Evolutionary conservation across 2,888 invertebrate species (phyloP).

Genomic region (Piscicola geometra): DNA sequence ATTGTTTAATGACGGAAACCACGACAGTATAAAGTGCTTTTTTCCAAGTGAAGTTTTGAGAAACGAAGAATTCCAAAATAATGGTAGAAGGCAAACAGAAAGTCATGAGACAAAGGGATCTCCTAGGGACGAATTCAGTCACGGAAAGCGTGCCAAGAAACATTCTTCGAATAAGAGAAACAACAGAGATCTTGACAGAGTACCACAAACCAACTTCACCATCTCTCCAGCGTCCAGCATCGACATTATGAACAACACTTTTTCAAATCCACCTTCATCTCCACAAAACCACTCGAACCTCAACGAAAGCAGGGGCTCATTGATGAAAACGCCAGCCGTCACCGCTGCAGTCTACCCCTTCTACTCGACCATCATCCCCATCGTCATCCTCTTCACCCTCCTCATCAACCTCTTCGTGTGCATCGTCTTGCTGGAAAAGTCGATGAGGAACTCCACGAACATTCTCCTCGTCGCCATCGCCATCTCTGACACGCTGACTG

Average conservation of each 20-base stretch:
- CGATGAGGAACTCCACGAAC: constrained; percentile 84
- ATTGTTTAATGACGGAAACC: too few species aligned
- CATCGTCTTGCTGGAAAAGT: constrained; percentile 73
- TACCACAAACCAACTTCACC: not conserved
- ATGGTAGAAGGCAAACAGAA: too few species aligned
- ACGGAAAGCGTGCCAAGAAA: not conserved
- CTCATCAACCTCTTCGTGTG: constrained; percentile 85
- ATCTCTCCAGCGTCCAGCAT: too few species aligned
- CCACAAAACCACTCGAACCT: not conserved
- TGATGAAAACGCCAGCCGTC: not conserved
- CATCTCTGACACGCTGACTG: constrained; percentile 85
- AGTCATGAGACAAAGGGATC: too few species aligned
- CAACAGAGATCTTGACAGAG: too few species aligned
- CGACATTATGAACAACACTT: not conserved
- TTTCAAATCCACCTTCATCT: not conserved
- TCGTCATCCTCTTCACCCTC: constrained; percentile 77
- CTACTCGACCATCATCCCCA: constrained; percentile 75
- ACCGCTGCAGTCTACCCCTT: constrained; percentile 48
- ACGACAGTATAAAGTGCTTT: too few species aligned
- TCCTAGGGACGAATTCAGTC: not conserved
- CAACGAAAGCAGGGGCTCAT: not conserved
- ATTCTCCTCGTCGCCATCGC: constrained; percentile 91
- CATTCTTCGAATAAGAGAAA: too few species aligned
- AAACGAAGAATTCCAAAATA: too few species aligned
- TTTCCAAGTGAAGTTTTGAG: too few species aligned